A percentile compares a stretch with the other conserved stretches of the same genome.
Conservation (phyloP, 2,888 invertebrate genomes). For the Serripes groenlandicus region DNA sequence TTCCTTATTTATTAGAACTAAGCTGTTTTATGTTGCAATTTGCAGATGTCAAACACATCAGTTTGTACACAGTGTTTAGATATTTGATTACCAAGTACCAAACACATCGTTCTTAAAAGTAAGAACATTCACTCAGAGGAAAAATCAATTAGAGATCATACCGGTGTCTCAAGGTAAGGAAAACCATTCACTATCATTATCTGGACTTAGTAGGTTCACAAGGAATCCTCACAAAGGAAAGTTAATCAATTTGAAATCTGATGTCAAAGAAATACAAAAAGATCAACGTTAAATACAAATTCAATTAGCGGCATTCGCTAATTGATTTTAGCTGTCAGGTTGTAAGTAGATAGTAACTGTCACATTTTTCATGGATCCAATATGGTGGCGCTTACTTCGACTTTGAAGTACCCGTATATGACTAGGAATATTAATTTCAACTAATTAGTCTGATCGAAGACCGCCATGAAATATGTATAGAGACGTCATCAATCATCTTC, state of each 20-base stretch:
- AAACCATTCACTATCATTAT: too few species aligned
- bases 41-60: too few species aligned
- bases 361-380: not conserved
- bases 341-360: conserved; percentile 7
- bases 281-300: conserved; percentile 4
- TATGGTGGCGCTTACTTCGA: not conserved
- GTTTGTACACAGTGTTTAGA: too few species aligned
- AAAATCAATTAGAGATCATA: too few species aligned
- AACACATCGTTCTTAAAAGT: too few species aligned
- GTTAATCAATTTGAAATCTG: conserved; percentile 19
- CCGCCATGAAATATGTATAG: conserved; percentile 10
- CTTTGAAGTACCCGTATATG: not conserved
- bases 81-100: too few species aligned
- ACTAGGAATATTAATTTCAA: not conserved
- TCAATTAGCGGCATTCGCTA: conserved; percentile 10
- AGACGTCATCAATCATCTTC: not conserved
- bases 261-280: not conserved
- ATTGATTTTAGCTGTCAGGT: conserved; percentile 15
- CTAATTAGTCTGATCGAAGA: conserved; percentile 6
- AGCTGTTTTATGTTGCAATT: too few species aligned
- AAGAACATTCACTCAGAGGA: too few species aligned
- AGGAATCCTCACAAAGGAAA: not conserved
- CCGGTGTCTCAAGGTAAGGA: too few species aligned
- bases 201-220: too few species aligned
- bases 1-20: too few species aligned